phyloP scores from a whole-genome alignment of 23 tunicate species.

The Styela clava region DNA sequence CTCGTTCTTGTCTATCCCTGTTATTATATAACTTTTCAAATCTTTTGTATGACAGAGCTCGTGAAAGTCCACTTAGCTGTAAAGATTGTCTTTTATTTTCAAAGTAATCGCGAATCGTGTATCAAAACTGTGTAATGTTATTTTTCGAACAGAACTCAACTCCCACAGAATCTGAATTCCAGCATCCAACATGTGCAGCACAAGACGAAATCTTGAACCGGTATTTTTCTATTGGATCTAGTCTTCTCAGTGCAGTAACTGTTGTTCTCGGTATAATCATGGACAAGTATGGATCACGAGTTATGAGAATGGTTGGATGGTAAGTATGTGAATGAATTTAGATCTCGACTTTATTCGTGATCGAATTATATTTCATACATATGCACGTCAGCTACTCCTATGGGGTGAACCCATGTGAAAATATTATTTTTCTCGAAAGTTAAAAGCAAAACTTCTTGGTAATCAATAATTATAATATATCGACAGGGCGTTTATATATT shows the following conservation, averaged over 20 bases:
- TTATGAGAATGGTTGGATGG: slow-evolving; percentile 88
- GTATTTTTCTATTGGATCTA: slow-evolving; percentile 87
- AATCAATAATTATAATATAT: too few species aligned
- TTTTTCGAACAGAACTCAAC: not conserved
- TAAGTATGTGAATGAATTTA: slow-evolving; percentile 29
- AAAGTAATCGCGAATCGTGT: too few species aligned
- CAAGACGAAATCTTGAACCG: slow-evolving; percentile 89
- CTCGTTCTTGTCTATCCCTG: too few species aligned
- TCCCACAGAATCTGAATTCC: slow-evolving; percentile 15
- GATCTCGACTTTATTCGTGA: not conserved
- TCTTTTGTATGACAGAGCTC: too few species aligned
- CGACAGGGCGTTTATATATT: too few species aligned
- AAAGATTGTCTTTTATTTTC: too few species aligned
- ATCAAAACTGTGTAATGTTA: too few species aligned
- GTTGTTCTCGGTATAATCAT: slow-evolving; percentile 82
- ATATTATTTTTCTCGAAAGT: too few species aligned
- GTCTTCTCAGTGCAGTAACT: slow-evolving; percentile 77
- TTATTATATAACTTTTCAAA: too few species aligned
- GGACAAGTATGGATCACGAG: slow-evolving; percentile 95
- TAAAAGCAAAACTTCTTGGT: too few species aligned
- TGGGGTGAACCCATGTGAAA: not conserved
- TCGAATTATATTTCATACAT: not conserved
- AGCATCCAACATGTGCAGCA: slow-evolving; percentile 57
- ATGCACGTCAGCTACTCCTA: not conserved
- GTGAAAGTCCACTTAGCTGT: too few species aligned